Percentiles rank a stretch among this genome's conserved stretches.
phyloP scores from a whole-genome alignment of 2,113 vertebrate genomes.

The Ammodytes dubius region DNA sequence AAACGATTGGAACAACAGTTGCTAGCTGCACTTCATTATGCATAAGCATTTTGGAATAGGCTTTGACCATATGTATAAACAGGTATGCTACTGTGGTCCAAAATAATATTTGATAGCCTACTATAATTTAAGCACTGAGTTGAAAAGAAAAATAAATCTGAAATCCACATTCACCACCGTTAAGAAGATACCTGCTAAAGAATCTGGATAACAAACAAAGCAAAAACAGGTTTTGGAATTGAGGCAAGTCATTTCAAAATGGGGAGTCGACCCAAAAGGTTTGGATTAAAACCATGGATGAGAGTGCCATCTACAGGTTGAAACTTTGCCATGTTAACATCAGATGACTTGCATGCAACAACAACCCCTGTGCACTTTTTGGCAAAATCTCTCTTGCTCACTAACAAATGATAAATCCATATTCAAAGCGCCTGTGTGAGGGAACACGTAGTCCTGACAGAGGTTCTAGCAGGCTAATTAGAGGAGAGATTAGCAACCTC shows the following conservation, averaged over 20 bases:
- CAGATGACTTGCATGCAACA: constrained; percentile 21
- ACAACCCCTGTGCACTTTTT: constrained; percentile 12
- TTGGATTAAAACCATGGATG: constrained; percentile 72
- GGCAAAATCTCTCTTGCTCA: constrained; percentile 1
- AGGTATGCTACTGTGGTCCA: constrained; percentile 25
- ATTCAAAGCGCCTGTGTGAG: constrained; percentile 11
- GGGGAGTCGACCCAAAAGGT: constrained; percentile 63
- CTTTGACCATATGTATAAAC: constrained; percentile 65
- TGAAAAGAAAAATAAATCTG: not conserved
- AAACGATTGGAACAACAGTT: constrained; percentile 75
- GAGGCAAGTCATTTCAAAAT: constrained; percentile 69
- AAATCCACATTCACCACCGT: not conserved
- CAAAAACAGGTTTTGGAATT: constrained; percentile 51
- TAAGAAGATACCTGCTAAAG: constrained; percentile 43
- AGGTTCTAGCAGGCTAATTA: constrained; percentile 39
- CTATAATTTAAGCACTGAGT: not conserved
- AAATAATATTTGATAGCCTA: constrained; percentile 10
- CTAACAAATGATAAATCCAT: constrained; percentile 32
- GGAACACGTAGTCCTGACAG: constrained; percentile 13
- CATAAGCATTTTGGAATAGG: constrained; percentile 66
- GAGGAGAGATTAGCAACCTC: constrained; percentile 26
- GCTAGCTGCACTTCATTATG: constrained; percentile 71
- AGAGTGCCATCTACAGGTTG: constrained; percentile 82
- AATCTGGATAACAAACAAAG: constrained; percentile 61
- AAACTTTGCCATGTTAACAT: constrained; percentile 33